Evolutionary conservation across 2,888 invertebrate genomes (phyloP).

Genomic region (Napeogenes sylphis): DNA sequence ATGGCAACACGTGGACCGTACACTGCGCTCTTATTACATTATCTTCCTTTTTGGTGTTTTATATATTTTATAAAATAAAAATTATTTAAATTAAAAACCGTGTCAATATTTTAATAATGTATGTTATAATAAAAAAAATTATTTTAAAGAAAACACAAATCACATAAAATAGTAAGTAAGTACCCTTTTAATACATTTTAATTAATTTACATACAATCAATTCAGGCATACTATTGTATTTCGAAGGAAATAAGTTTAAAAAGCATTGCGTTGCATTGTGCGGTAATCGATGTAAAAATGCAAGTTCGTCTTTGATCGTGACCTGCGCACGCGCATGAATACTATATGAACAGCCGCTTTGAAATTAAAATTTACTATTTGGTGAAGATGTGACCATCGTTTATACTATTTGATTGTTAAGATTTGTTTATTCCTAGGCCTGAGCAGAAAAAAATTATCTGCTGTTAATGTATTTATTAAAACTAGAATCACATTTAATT

Average conservation of each 20-base stretch:
- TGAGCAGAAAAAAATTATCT: too few species aligned
- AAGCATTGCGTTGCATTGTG: slow-evolving; percentile 52
- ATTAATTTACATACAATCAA: slow-evolving; percentile 59
- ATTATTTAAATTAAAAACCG: neutral
- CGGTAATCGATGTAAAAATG: slow-evolving; percentile 67
- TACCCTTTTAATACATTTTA: slow-evolving; percentile 26
- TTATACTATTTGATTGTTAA: slow-evolving; percentile 2
- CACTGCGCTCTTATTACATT: slow-evolving; percentile 62
- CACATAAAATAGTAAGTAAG: slow-evolving; percentile 10
- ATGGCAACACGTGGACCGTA: slow-evolving; percentile 68
- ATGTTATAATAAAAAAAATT: too few species aligned
- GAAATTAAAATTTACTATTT: slow-evolving; percentile 34
- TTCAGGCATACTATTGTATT: slow-evolving; percentile 20
- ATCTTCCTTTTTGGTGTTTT: slow-evolving; percentile 57
- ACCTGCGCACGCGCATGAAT: slow-evolving; percentile 68
- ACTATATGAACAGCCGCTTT: slow-evolving; percentile 56
- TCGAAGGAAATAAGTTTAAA: slow-evolving; percentile 27
- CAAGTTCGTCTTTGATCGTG: slow-evolving; percentile 74
- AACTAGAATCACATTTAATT: neutral
- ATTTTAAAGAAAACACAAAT: neutral
- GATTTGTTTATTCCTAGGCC: neutral
- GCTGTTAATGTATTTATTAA: neutral
- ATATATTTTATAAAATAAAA: slow-evolving; percentile 20
- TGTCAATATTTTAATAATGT: too few species aligned
- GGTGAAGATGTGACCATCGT: slow-evolving; percentile 23